Evolutionary conservation across 2,797 vertebrate species (phyloP), one percentile per base, ranked within the genome.

Genomic region (Enteromius fasciolatus): DNA sequence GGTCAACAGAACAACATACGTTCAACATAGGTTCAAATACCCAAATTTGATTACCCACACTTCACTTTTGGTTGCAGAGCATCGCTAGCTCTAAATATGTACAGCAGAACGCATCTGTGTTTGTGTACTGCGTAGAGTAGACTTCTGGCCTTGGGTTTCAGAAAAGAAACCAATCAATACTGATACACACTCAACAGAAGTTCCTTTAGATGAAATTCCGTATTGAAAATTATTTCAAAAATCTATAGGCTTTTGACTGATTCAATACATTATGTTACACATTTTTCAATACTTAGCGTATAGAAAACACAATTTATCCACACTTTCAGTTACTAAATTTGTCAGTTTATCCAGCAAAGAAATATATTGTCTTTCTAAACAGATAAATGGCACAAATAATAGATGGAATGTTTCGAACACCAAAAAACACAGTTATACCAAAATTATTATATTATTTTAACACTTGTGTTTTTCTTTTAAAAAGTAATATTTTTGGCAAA

Each of bases 401-500:
- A 69, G 23, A 66, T 39, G 3, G 18, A 70, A 78, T 70, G 48
- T 82, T 85, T 66, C 28, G 28, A 82, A 80, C 69, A 61, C 72
- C 50, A 64, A 86, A 69, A 77, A 80, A 72, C 54, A 85, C 68
- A 86, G 78, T 54, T 48, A 73, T 54, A 78, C 20, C 31, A 80
- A 80, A 73, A 72, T 75, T 6, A 83, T 80, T 41, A n/a, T n/a
- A n/a, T n/a, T n/a, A n/a, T n/a, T n/a, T n/a, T n/a, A 80, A 83
- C 57, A 81, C 63, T 78, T 61, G 57, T 33, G 74, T 41, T 70
- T 52, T 69, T 69, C 74, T 66, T 67, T 39, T 59, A 52, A 46
- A 68, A 59, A 46, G 39, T 63, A 85, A 63, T 1, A 59, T 39
- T 57, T 87, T 89, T 83, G 82, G 79, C 83, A 75, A 74, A 54